phyloP scores from a whole-genome alignment of 2,888 invertebrate species.

The Cephus nigrinus region DNA sequence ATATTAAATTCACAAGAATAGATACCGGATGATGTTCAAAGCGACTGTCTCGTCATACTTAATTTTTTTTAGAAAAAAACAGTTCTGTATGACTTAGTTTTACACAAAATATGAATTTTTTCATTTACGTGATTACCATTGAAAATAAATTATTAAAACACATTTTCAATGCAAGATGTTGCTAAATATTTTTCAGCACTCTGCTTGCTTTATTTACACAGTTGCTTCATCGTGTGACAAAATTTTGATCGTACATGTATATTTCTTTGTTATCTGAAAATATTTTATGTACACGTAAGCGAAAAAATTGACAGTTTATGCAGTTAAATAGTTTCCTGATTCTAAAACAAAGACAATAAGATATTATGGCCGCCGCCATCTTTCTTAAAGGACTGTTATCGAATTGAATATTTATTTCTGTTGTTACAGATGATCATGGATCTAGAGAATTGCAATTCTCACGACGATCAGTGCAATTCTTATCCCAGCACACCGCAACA shows the following conservation, averaged over 20 bases:
- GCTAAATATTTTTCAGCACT: not conserved
- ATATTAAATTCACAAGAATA: not conserved
- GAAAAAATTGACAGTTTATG: not conserved
- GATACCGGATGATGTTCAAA: not conserved
- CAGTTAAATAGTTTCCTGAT: not conserved
- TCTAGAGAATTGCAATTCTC: constrained; percentile 49
- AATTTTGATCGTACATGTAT: not conserved
- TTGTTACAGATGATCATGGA: constrained; percentile 51
- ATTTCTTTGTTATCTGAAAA: not conserved
- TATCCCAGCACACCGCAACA: constrained; percentile 38
- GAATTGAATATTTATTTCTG: not conserved
- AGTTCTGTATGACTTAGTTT: not conserved
- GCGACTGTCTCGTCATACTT: not conserved
- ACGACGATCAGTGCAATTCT: constrained; percentile 32
- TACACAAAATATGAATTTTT: not conserved
- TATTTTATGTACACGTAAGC: not conserved
- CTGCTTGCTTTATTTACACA: not conserved
- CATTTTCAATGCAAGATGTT: not conserved
- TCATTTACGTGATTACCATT: not conserved
- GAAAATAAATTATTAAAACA: not conserved
- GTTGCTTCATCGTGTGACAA: not conserved
- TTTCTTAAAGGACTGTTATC: not conserved
- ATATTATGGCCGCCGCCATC: not conserved
- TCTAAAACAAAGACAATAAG: not conserved
- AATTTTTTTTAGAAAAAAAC: not conserved